Base-by-base conservation (phyloP, 2,113 vertebrate species). In the Tragelaphus strepsiceros region DNA sequence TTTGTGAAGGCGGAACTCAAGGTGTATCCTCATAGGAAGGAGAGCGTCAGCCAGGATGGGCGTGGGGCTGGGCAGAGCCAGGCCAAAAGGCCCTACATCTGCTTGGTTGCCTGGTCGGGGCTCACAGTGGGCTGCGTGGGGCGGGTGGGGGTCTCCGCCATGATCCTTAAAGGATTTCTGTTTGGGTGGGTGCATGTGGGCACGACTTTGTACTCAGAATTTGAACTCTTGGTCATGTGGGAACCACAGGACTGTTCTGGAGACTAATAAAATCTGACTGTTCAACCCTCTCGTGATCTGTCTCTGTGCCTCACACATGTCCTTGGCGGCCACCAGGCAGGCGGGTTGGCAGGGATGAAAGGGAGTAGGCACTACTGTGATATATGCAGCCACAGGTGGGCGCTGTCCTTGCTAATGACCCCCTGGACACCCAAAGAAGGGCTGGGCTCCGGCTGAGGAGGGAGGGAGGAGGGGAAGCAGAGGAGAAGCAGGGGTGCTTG, bases 1-100 rank as follows among this genome's bases (percentile, higher is more conserved):
- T 99, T 98, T 93, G 97, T 98, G 98, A 99, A 99, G 98, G 99
- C 98, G 43, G 89, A 95, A 97, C 91, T 88, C 95, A 15, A 6
- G 53, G 94, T 92, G 82, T 84, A 91, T 99, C 99, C 99, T 99
- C 86, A 93, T 98, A 99, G 99, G 99, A 99, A 89, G 7, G 46
- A 11, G 32, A 49, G 78, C 51, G 74, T 89, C 94, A 46, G 93
- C 96, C 84, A 39, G 78, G 15, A 6, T 85, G 35, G 78, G 64
- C 62, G 1, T 0, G 12, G 90, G 90, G 15, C 64, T 59, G 39
- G 83, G 83, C 0, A 1, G 96, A 86, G 96, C 61, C 90, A 97
- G 96, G 71, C 85, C 86, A 78, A 94, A 98, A 97, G 98, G 98
- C 95, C 88, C 43, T 43, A 77, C 39, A 77, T 77, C 39, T 77